phyloP scores from a whole-genome alignment of 2,113 vertebrate genomes.

The Archilochus colubris region DNA sequence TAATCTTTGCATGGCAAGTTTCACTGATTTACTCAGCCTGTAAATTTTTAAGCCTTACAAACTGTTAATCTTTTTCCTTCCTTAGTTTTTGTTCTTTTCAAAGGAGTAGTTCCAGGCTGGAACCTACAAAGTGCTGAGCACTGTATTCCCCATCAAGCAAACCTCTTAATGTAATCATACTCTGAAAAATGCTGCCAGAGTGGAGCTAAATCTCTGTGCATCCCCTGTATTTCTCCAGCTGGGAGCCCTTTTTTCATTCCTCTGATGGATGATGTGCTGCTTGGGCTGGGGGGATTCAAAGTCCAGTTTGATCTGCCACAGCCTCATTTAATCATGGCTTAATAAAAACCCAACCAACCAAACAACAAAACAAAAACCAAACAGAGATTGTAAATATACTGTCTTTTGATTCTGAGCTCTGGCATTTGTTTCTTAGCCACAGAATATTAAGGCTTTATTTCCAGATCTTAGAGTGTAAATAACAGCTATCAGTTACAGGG shows the following conservation, averaged over 20 bases:
- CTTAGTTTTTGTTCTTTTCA: slow-evolving; percentile 1
- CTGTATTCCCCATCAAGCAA: not conserved
- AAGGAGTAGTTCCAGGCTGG: not conserved
- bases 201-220: slow-evolving; percentile 34
- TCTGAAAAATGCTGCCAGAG: slow-evolving; percentile 31
- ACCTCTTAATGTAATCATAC: slow-evolving; percentile 40
- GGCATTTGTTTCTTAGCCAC: not conserved
- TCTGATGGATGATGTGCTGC: not conserved
- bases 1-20: not conserved
- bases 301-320: not conserved
- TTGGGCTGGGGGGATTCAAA: not conserved
- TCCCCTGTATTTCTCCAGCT: slow-evolving; percentile 33
- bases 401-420: not conserved
- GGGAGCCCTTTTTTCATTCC: not conserved
- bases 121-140: slow-evolving; percentile 22
- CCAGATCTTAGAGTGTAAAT: not conserved
- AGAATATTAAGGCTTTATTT: not conserved
- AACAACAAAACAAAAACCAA: not conserved
- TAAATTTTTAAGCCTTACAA: not conserved
- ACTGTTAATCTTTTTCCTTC: not conserved
- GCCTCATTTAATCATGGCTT: not conserved
- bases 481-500: not conserved
- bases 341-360: not conserved
- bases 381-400: not conserved
- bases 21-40: not conserved